Evolutionary conservation across 1,140 invertebrate species (phyloP).

Genomic region (Drosophila melanica): DNA sequence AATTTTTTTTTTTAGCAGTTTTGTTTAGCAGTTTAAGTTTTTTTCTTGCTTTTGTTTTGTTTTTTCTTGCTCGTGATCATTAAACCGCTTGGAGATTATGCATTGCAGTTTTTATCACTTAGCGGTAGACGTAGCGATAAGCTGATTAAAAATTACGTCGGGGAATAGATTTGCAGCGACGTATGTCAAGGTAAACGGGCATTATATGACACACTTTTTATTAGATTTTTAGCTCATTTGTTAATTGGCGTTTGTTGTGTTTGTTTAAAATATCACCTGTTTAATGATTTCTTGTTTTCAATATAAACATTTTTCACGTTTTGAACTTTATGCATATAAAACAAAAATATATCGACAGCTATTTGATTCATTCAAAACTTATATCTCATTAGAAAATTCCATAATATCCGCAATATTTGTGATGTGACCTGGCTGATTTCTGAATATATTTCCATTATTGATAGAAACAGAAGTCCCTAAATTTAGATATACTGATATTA

Average conservation of each 20-base stretch:
- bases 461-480: too few relatives aligned
- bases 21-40: conserved; percentile 4
- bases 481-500: too few relatives aligned
- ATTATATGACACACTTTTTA: conserved; percentile 21
- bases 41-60: not conserved
- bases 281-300: conserved; percentile 7
- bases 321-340: not conserved
- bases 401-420: too few relatives aligned
- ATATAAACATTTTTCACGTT: not conserved
- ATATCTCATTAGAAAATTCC: too few relatives aligned
- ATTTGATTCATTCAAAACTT: not conserved
- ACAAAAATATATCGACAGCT: too few relatives aligned
- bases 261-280: conserved; percentile 6
- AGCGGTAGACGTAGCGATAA: conserved; percentile 27
- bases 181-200: conserved; percentile 21
- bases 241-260: not conserved
- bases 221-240: conserved; percentile 12
- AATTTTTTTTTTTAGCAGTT: conserved; percentile 32
- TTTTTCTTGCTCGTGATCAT: not conserved
- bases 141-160: conserved; percentile 29
- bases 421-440: too few relatives aligned
- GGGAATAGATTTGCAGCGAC: conserved; percentile 4
- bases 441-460: too few relatives aligned
- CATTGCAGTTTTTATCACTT: conserved; percentile 44
- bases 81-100: conserved; percentile 11